Evolutionary conservation across 1,140 invertebrate genomes (phyloP), one percentile per base, ranked within the genome.

Genomic region (Platyscapa corneri): DNA sequence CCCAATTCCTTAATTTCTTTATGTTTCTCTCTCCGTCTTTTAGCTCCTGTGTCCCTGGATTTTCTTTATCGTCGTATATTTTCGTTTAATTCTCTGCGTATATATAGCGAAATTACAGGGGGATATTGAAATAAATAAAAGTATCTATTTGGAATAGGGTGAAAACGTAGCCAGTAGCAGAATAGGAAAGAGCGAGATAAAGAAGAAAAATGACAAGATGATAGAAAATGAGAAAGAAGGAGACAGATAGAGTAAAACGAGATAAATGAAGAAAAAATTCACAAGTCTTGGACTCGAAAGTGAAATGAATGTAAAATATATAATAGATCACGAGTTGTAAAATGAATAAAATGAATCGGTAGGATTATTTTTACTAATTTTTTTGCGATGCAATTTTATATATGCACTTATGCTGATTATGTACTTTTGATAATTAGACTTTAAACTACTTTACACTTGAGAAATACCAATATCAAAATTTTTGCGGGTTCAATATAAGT

Each of bases 31-130:
- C 23, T 12, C 37, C n/a, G 34, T 72, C 7, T 74, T 60, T 37
- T 42, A n/a, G 37, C 8, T 64, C 49, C 53, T 65, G 14, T 42
- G n/a, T 65, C 60, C 39, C 39, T 67, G n/a, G 34, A 37, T 67
- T 65, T 80, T 74, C 39, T 80, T 80, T 60, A 80, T 65, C 78
- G 34, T 81, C 20, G 79, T 42, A 81, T 32, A 27, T 70, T 72
- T 72, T 20, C 65, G 23, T 81, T 34, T 72, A 20, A 37, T 42
- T 42, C 23, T 74, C 23, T 42, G 37, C 23, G 42, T 37, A 42
- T 74, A 74, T n/a, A 42, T 74, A 42, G 67, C 42, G 42, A 0
- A 42, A 3, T n/a, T 27, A 74, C 23, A 42, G 27, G 16, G 39
- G 70, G 20, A 60, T 7, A 53, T 56, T 10, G 65, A 70, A 46